Evolutionary conservation across 2,888 invertebrate genomes (phyloP), one percentile per base, ranked within the genome.

Genomic region (Plebejus melissa): DNA sequence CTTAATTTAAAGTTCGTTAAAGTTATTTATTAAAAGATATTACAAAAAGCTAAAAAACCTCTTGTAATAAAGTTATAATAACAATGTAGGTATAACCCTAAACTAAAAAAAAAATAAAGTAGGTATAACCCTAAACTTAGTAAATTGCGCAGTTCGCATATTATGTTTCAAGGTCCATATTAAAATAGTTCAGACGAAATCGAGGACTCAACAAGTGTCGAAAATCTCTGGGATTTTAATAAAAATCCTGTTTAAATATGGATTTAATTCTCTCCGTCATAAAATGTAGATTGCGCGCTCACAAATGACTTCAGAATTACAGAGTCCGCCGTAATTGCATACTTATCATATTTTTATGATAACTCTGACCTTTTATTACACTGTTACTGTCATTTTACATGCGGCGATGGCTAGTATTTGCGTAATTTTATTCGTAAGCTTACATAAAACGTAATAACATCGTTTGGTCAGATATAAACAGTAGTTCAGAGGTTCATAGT

Each of bases 241-340:
- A 72, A 57, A 72, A 76, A 36, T 65, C 76, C 77, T 78, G 79
- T 78, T 82, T 81, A 82, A 83, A 82, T 81, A 83, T 82, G 80
- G 74, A 84, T 83, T 82, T 82, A 80, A 82, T 82, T 82, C 81
- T 76, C 79, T 75, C 77, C 78, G 80, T 79, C 80, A 81, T 80
- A 80, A 77, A 78, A 76, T 76, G 76, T 32, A 65, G 57, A 76
- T 76, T 76, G 76, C 72, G 41, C 50, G 74, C 54, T 65, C 57
- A 46, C 76, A 70, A 77, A 76, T 75, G 75, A 76, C 76, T 75
- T 28, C 41, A 32, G 58, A 77, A 77, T 79, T 78, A 75, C 65
- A 5, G 32, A 36, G 75, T 69, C 72, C 74, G 46, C 65, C 65
- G 65, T 32, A 5, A 65, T 65, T 65, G 65, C 65, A 65, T 65